Evolutionary conservation across 2,113 vertebrate genomes (phyloP), one percentile per base, ranked within the genome.

Genomic region (Bubo blakistoni): DNA sequence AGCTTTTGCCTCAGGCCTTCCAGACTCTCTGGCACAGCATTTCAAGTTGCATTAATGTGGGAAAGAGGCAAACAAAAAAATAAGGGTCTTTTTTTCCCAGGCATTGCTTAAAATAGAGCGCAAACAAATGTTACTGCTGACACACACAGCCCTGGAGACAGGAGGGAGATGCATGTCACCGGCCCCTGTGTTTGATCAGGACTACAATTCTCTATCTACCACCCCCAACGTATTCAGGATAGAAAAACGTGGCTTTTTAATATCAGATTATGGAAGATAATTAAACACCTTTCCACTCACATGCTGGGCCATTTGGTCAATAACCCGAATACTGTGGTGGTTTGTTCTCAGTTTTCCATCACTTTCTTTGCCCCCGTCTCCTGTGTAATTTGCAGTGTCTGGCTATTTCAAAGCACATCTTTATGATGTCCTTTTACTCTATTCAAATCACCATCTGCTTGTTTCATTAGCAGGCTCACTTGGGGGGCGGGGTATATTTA

Each of bases 51-150:
- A 61, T 92, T 93, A 80, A 40, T 86, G 11, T 91, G 78, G 78
- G 66, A 87, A 58, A 84, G n/a, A 91, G 70, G 49, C 34, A 87
- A 95, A 92, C 52, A 73, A 91, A 84, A 30, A 34, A 51, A 65
- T 77, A 90, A 90, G 65, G 81, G 36, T 89, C 65, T 58, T 78
- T 54, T 57, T 52, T 77, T 29, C 49, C 18, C 40, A 90, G 92
- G 90, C 81, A 34, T 17, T 58, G 44, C 90, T 95, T 89, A 73
- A 87, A 96, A 94, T 83, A 96, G 94, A 87, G 91, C 86, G 74
- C 58, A 93, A 95, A 90, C 85, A 76, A 91, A 72, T 70, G 74
- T 72, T 70, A 36, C 3, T 76, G 49, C 62, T 80, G 90, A 87
- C 74, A 86, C 57, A 58, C 29, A 13, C 24, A 82, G 94, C 77